Base-by-base conservation (phyloP, 2,113 vertebrate genomes). In the Gymnogyps californianus region DNA sequence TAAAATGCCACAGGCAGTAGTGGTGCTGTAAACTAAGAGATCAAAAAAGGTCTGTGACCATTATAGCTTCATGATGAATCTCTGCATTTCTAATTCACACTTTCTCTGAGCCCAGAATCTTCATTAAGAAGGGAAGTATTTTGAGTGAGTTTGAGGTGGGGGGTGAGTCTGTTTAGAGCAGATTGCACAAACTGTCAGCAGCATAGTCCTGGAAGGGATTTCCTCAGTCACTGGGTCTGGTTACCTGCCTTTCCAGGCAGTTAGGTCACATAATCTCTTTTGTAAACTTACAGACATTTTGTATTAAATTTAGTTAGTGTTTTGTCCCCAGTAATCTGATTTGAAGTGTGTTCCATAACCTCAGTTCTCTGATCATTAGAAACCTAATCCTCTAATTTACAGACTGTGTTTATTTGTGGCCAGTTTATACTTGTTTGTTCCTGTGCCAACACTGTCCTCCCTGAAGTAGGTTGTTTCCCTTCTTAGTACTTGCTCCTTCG, bases 331-430 rank as follows among this genome's bases (percentile, higher is more conserved):
- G 52, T 94, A 94, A 79, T 96, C 87, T 96, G 84, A 93, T 95
- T 95, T 91, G 74, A 83, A 95, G 34, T 44, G 62, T 87, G 81
- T 90, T 95, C 82, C 8, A 4, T 93, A 94, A 83, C 94, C 91
- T 94, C 62, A 57, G 74, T 91, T 89, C 87, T 88, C 70, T 94
- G 74, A 94, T 97, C 87, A 85, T 97, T 96, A 96, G 95, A 90
- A 91, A 83, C 62, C 20, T 96, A 95, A 97, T 96, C 96, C 95
- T 94, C 90, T 95, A 13, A 96, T 95, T 94, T 85, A 82, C 49
- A 76, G 89, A 36, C 93, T 76, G 11, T 91, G 77, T 95, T 44
- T 94, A 72, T 94, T 93, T 91, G 90, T 91, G 78, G 57, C 87
- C 74, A 95, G 90, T 96, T 95, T 76, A 57, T 93, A 83, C 96